Evolutionary conservation across 2,797 vertebrate species (phyloP).

Genomic region (Octomys mimax): DNA sequence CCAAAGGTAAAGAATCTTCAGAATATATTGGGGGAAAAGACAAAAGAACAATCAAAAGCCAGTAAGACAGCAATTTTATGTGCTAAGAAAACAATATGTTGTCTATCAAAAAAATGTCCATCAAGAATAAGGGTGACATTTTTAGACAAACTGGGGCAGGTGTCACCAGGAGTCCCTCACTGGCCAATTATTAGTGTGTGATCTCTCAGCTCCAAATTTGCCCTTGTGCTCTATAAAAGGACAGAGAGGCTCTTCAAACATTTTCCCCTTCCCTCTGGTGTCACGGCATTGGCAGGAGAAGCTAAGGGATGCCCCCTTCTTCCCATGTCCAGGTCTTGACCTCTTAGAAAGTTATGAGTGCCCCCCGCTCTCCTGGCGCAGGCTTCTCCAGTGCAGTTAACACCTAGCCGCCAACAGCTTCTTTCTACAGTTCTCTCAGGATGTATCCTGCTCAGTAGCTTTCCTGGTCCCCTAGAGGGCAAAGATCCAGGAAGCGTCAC

Average conservation of each 20-base stretch:
- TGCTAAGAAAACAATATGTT: background rate
- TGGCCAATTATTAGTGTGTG: background rate
- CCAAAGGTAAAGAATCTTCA: constrained; percentile 44
- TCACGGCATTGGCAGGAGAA: background rate
- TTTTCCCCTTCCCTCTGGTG: background rate
- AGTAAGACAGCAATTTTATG: background rate
- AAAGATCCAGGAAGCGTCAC: background rate
- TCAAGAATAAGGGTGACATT: background rate
- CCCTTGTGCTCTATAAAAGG: constrained; percentile 20
- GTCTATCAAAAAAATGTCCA: background rate
- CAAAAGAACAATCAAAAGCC: background rate
- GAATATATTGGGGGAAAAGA: background rate
- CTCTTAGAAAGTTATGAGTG: background rate
- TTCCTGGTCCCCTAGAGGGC: background rate
- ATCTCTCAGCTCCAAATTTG: background rate
- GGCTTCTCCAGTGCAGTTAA: background rate
- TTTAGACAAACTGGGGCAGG: background rate
- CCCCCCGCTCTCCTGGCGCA: background rate
- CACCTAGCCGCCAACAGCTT: background rate
- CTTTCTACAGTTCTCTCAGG: background rate
- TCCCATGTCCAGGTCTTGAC: background rate
- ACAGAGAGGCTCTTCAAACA: background rate
- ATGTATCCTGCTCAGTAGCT: background rate
- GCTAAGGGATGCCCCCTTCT: background rate
- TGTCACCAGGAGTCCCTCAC: background rate